Evolutionary conservation across 2,888 invertebrate species (phyloP).

Genomic region (Clivina fossor): DNA sequence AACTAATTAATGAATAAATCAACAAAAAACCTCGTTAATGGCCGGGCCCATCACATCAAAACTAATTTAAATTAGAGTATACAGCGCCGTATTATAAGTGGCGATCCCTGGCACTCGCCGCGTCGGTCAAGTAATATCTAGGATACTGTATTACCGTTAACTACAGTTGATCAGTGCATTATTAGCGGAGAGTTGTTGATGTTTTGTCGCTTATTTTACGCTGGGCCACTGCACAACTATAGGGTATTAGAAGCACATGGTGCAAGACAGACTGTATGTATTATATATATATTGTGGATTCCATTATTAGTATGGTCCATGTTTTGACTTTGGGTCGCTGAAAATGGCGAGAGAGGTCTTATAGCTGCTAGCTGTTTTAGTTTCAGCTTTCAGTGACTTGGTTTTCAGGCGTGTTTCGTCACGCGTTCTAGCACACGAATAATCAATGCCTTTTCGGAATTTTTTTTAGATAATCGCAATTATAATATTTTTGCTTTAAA

Average conservation of each 20-base stretch:
- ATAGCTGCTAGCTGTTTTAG: too few relatives aligned
- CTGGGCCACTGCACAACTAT: slow-evolving; percentile 33
- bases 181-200: not conserved
- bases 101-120: slow-evolving; percentile 9
- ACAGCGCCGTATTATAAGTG: slow-evolving; percentile 28
- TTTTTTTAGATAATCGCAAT: too few relatives aligned
- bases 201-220: not conserved
- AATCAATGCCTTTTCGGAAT: slow-evolving; percentile 1
- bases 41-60: slow-evolving; percentile 20
- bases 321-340: slow-evolving; percentile 36
- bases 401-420: too few relatives aligned
- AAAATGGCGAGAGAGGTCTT: slow-evolving; percentile 19
- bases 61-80: slow-evolving; percentile 33
- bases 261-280: slow-evolving; percentile 50
- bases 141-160: slow-evolving; percentile 28
- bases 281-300: slow-evolving; percentile 47
- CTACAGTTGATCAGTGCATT: not conserved
- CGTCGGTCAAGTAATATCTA: slow-evolving; percentile 31
- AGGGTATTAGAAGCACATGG: slow-evolving; percentile 50
- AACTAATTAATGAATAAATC: slow-evolving; percentile 31
- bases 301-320: slow-evolving; percentile 44
- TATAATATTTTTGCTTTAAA: too few relatives aligned
- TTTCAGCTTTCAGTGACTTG: too few relatives aligned
- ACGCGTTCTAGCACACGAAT: too few relatives aligned
- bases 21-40: slow-evolving; percentile 29